Evolutionary conservation across 2,113 vertebrate genomes (phyloP).

Genomic region (Microcebus griseorufus): DNA sequence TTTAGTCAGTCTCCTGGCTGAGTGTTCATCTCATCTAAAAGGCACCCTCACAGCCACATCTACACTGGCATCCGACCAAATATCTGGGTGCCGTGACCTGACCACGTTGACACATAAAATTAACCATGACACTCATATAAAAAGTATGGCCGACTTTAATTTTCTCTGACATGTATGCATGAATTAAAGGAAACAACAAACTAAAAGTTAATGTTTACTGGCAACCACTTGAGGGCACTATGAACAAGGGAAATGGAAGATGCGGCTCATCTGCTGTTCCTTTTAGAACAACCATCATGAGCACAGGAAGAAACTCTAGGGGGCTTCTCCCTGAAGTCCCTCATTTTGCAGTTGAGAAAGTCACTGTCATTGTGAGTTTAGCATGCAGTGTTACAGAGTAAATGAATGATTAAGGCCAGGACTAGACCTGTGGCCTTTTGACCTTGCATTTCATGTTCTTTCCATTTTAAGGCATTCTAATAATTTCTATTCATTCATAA

Average conservation of each 20-base stretch:
- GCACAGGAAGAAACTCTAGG: background rate
- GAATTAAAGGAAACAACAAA: background rate
- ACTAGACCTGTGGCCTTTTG: background rate
- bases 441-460: background rate
- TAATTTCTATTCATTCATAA: background rate
- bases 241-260: slow-evolving; percentile 41
- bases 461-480: no score
- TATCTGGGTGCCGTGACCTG: background rate
- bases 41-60: background rate
- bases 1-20: background rate
- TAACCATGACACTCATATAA: background rate
- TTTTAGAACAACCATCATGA: background rate
- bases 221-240: slow-evolving; percentile 70
- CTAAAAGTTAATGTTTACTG: background rate
- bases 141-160: background rate
- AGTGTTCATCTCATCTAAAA: background rate
- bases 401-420: background rate
- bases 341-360: background rate
- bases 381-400: background rate
- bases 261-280: rapidly evolving
- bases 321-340: background rate
- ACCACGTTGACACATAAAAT: background rate
- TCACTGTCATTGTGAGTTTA: background rate
- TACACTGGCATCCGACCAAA: background rate
- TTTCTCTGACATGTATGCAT: background rate